Percentiles rank a stretch among this genome's conserved stretches.
Evolutionary conservation across 2,888 invertebrate species (phyloP).

Genomic region (Sarcophaga rosellei): DNA sequence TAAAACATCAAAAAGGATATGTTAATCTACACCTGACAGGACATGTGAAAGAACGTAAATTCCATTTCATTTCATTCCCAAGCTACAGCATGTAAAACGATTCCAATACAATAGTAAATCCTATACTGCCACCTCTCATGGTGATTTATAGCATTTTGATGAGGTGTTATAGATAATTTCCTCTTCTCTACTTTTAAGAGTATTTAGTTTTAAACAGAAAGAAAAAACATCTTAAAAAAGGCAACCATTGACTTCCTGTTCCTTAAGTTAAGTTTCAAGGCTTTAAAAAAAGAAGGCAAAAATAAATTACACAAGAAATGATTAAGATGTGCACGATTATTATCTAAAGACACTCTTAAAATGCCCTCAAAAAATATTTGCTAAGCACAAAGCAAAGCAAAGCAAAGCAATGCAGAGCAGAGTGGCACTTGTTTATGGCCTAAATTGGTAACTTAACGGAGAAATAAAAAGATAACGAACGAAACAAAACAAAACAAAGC

Average conservation of each 20-base stretch:
- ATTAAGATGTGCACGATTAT: conserved; percentile 53
- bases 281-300: neutral
- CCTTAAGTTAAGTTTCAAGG: too few relatives aligned
- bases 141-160: conserved; percentile 64
- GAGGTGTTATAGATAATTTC: conserved; percentile 58
- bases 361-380: conserved; percentile 53
- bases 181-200: neutral
- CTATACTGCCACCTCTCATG: conserved; percentile 10
- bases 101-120: conserved; percentile 7
- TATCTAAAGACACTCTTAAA: conserved; percentile 54
- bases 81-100: neutral
- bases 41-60: conserved; percentile 42
- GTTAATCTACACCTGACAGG: conserved; percentile 58
- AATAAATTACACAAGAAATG: conserved; percentile 34
- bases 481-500: conserved; percentile 46
- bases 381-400: neutral
- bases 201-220: neutral
- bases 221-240: neutral
- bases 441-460: conserved; percentile 60
- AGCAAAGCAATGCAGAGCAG: too few relatives aligned
- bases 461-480: conserved; percentile 20
- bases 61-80: neutral
- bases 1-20: conserved; percentile 27
- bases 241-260: conserved; percentile 6
- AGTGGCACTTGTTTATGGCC: conserved; percentile 64